These are phyloP conservation scores for Rhagium mordax DNA, from an alignment of 2,888 invertebrate genomes.

Conservation along the genomic window DNA sequence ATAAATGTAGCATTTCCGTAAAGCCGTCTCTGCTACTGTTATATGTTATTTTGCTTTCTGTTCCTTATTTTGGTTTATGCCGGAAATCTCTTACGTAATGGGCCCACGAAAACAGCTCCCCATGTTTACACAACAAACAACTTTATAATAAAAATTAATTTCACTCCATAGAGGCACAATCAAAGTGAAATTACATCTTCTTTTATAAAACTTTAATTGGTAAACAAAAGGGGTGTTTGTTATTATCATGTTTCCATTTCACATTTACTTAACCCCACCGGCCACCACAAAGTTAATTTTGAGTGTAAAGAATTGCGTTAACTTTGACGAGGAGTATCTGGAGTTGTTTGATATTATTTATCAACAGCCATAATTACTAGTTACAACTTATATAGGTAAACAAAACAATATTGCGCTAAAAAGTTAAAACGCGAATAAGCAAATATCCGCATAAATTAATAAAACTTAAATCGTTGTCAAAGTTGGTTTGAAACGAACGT, in stretches of 20 bases:
- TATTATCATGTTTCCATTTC: slow-evolving; percentile 41
- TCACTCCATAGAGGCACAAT: slow-evolving; percentile 26
- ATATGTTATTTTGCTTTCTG: background rate
- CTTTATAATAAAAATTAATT: slow-evolving; percentile 13
- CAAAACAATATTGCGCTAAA: too few relatives aligned
- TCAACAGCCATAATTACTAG: background rate
- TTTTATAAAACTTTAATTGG: slow-evolving; percentile 38
- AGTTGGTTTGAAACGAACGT: too few relatives aligned
- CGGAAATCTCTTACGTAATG: background rate
- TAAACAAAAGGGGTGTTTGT: slow-evolving; percentile 37
- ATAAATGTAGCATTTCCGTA: background rate
- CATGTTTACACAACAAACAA: background rate
- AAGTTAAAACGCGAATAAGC: too few relatives aligned
- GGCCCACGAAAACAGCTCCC: too few relatives aligned
- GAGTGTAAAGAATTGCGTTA: slow-evolving; percentile 30
- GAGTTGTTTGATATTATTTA: slow-evolving; percentile 7
- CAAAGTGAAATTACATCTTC: slow-evolving; percentile 36
- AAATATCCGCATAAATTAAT: too few relatives aligned
- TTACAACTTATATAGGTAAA: background rate
- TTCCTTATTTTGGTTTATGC: background rate
- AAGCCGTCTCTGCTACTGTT: background rate
- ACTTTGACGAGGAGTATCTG: background rate
- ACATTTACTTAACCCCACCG: slow-evolving; percentile 40
- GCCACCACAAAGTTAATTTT: slow-evolving; percentile 35
- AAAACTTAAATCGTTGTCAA: too few relatives aligned